Evolutionary conservation across 1,140 invertebrate species (phyloP).

Genomic region (Cherax destructor): DNA sequence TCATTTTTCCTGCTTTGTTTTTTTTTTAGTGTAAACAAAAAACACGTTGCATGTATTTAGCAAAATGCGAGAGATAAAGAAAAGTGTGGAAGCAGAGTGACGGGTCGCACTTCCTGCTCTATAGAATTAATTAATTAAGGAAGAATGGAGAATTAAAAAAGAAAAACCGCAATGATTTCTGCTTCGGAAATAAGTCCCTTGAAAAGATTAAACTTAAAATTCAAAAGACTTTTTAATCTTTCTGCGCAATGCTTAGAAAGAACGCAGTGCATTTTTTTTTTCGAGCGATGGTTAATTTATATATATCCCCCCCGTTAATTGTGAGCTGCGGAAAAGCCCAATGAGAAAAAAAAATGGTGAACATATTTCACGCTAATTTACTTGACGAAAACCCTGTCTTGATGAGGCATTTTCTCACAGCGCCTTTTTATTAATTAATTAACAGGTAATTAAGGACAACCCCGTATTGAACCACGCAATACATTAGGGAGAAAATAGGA

Average conservation of each 20-base stretch:
- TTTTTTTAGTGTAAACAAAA: too few relatives aligned
- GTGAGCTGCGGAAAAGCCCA: background rate
- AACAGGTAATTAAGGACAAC: background rate
- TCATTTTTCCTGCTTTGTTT: too few relatives aligned
- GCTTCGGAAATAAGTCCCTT: background rate
- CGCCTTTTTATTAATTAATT: background rate
- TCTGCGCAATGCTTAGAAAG: too few relatives aligned
- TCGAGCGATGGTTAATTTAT: background rate
- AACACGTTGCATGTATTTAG: too few relatives aligned
- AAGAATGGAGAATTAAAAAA: too few relatives aligned
- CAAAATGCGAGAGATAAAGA: too few relatives aligned
- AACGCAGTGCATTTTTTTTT: too few relatives aligned
- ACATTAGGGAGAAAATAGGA: background rate
- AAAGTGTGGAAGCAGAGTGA: too few relatives aligned
- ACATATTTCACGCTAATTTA: slow-evolving; percentile 1
- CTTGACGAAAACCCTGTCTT: background rate
- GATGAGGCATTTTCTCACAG: background rate
- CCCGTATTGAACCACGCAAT: background rate
- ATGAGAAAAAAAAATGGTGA: background rate
- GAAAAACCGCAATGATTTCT: background rate
- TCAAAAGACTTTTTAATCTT: background rate
- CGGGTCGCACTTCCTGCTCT: too few relatives aligned
- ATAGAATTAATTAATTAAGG: too few relatives aligned
- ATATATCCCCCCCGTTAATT: background rate
- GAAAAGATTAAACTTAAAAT: background rate